Evolutionary conservation across 2,113 vertebrate genomes (phyloP).

Genomic region (Leuciscus idus): DNA sequence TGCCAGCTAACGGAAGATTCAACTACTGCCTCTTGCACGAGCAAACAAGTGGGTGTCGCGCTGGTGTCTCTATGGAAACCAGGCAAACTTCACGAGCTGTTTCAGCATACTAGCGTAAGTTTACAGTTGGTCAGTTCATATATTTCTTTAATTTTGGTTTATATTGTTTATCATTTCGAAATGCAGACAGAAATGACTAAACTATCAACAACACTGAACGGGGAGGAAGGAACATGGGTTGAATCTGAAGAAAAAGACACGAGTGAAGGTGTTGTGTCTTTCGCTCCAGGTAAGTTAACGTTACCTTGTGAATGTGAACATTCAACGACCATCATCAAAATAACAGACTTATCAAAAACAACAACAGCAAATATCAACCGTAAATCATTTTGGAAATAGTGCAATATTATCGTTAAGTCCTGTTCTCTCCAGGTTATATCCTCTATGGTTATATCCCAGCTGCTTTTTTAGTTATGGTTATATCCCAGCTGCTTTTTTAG

Average conservation of each 20-base stretch:
- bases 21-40: not conserved
- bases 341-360: not conserved
- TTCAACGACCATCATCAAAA: not conserved
- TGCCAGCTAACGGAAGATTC: not conserved
- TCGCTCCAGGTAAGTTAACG: not conserved
- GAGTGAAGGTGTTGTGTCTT: not conserved
- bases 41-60: not conserved
- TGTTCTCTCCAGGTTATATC: not conserved
- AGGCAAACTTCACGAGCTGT: not conserved
- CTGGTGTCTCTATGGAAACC: conserved; percentile 36
- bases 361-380: not conserved
- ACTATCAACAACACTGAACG: not conserved
- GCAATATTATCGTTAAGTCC: not conserved
- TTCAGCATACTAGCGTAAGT: not conserved
- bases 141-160: not conserved
- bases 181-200: not conserved
- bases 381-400: not conserved
- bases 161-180: not conserved
- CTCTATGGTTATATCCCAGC: no score
- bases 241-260: not conserved
- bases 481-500: not conserved
- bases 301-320: not conserved
- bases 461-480: not conserved
- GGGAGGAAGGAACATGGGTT: not conserved
- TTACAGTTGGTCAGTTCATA: not conserved